Evolutionary conservation across 2,797 vertebrate genomes (phyloP), one percentile per base, ranked within the genome.

Genomic region (Chlorospingus semifuscus): DNA sequence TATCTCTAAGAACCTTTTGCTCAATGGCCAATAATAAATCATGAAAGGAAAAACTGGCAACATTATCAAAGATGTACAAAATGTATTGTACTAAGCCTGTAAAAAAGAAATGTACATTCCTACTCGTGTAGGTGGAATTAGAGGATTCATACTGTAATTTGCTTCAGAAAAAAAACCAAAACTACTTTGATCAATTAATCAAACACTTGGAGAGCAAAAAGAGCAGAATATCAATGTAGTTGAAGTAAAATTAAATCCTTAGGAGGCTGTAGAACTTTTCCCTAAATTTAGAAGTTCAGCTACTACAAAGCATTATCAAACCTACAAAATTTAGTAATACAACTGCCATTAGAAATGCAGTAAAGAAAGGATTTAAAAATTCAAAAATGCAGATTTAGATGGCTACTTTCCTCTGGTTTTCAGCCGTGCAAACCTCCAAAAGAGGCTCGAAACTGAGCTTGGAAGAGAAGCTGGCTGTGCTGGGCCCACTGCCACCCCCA

Each of bases 401-500:
- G 16, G 52, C 24, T 46, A 41, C 11, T 66, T 70, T 49, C 50
- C 29, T 61, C 59, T 32, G 9, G 7, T 57, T 79, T 89, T 57
- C 8, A 47, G 32, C 56, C 65, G 27, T 0, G 26, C 39, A 77
- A 83, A 27, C 26, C 10, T 61, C 21, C n/a, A 57, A 61, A 82
- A 53, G 20, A 9, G 37, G 37, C 18, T 71, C 26, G 39, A 26
- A 66, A 14, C 12, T 0, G 1, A 66, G 34, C 34, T n/a, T 49
- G 68, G 50, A 65, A 76, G 50, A 2, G 9, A 56, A 32, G 7
- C 18, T 1, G 1, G 10, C 37, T 3, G 4, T 29, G 34, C 60
- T 12, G 64, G 20, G 12, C 19, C 2, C 32, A 6, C 1, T 1
- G 0, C 3, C 12, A 3, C 4, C 29, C 16, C 14, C 5, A 1